Conservation (phyloP, 92 coral and sea anemone species). For the Zoanthus sansibaricus region DNA sequence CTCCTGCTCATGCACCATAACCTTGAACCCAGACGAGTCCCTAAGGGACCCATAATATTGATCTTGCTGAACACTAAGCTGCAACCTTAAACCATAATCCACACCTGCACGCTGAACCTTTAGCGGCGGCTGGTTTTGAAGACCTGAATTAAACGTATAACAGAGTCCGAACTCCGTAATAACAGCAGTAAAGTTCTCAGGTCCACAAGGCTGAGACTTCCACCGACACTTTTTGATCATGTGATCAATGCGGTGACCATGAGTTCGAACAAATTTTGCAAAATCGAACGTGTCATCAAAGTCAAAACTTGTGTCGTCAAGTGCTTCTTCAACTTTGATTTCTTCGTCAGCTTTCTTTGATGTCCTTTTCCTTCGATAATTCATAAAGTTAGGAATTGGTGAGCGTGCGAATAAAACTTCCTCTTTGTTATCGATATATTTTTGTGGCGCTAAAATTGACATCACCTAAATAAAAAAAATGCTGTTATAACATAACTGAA, state of each 20-base stretch:
- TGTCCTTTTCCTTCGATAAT: slow-evolving; percentile 74
- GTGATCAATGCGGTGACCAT: slow-evolving; percentile 99
- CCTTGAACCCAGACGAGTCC: slow-evolving; percentile 99
- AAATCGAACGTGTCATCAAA: slow-evolving; percentile 92
- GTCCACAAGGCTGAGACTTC: slow-evolving; percentile 98
- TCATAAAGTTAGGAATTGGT: slow-evolving; percentile 93
- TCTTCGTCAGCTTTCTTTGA: slow-evolving; percentile 78
- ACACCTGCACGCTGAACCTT: slow-evolving; percentile 97
- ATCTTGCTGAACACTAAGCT: slow-evolving; percentile 96
- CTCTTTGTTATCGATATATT: slow-evolving; percentile 93
- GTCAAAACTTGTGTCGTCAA: slow-evolving; percentile 79
- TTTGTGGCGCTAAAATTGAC: slow-evolving; percentile 97
- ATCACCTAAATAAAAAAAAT: slow-evolving; percentile 68
- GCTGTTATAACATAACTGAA: background rate
- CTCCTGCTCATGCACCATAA: slow-evolving; percentile 99
- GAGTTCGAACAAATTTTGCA: slow-evolving; percentile 97
- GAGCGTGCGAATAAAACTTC: slow-evolving; percentile 95
- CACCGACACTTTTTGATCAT: slow-evolving; percentile 98
- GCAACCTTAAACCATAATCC: slow-evolving; percentile 90
- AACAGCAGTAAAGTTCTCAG: slow-evolving; percentile 97
- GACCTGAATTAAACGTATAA: slow-evolving; percentile 94
- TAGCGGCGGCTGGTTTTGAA: slow-evolving; percentile 83
- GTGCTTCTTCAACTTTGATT: slow-evolving; percentile 79
- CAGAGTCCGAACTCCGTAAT: slow-evolving; percentile 98
- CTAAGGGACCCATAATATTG: slow-evolving; percentile 95